Evolutionary conservation across 2,113 vertebrate species (phyloP).

Genomic region (Zingel zingel): DNA sequence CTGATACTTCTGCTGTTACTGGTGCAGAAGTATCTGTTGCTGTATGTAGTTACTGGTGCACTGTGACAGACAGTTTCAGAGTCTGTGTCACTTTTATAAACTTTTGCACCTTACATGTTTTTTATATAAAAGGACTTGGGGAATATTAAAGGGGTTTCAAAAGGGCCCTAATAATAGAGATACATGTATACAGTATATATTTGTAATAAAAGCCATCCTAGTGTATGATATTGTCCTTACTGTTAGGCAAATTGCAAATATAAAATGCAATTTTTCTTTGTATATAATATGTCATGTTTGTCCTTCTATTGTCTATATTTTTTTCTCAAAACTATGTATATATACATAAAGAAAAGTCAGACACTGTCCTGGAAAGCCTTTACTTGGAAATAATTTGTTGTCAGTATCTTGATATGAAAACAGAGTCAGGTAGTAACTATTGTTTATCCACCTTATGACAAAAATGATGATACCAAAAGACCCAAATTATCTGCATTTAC

Average conservation of each 20-base stretch:
- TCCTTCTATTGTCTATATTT: not conserved
- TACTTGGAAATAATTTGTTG: not conserved
- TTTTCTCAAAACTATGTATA: not conserved
- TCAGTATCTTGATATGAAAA: slow-evolving; percentile 20
- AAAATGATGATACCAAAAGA: not conserved
- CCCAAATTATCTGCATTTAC: slow-evolving; percentile 39
- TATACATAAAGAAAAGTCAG: not conserved
- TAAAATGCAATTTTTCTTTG: not conserved
- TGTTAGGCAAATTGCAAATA: not conserved
- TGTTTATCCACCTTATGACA: not conserved
- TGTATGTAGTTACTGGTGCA: not conserved
- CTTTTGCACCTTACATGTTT: not conserved
- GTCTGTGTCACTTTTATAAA: not conserved
- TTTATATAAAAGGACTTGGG: not conserved
- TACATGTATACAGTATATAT: not conserved
- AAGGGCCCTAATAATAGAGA: not conserved
- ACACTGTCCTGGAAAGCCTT: not conserved
- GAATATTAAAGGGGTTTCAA: not conserved
- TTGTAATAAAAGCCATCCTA: not conserved
- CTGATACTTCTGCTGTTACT: slow-evolving; percentile 1
- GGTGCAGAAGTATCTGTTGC: no score
- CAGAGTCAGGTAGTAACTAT: not conserved
- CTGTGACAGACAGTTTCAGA: not conserved
- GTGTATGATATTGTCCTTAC: not conserved
- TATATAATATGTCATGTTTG: not conserved